Evolutionary conservation across 2,113 vertebrate species (phyloP).

Genomic region (Potamarius usumacintae): DNA sequence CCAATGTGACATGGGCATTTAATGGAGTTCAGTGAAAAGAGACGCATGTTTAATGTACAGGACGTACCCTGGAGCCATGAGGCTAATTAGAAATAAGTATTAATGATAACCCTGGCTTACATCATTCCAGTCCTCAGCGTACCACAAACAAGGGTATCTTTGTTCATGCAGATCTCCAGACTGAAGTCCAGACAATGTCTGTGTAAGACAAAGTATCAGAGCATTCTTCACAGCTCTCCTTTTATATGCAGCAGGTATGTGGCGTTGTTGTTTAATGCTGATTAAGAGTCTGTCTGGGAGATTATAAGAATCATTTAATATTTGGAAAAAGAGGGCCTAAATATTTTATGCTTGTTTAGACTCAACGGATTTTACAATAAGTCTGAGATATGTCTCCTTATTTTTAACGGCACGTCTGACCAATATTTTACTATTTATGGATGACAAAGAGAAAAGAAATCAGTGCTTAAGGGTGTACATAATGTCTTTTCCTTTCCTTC

Average conservation of each 20-base stretch:
- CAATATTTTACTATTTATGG: slow-evolving; percentile 39
- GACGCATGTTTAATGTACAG: slow-evolving; percentile 14
- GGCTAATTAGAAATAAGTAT: slow-evolving; percentile 34
- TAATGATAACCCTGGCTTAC: slow-evolving; percentile 37
- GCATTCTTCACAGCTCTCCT: neutral
- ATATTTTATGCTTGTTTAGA: neutral
- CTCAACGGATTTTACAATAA: neutral
- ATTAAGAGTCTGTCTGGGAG: neutral
- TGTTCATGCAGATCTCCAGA: slow-evolving; percentile 25
- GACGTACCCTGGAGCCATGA: slow-evolving; percentile 18
- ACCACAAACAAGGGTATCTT: slow-evolving; percentile 24
- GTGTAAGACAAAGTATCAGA: neutral
- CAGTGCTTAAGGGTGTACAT: slow-evolving; percentile 23
- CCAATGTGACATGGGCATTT: slow-evolving; percentile 13
- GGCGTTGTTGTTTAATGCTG: neutral
- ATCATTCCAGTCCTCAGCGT: slow-evolving; percentile 27
- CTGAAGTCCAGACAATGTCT: slow-evolving; percentile 10
- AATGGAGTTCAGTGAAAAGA: neutral
- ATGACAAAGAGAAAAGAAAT: neutral
- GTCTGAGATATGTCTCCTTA: neutral
- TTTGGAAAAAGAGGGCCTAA: neutral
- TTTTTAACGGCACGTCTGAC: slow-evolving; percentile 10
- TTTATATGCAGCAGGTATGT: neutral
- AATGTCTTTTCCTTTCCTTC: slow-evolving; percentile 42
- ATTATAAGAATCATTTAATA: neutral